phyloP scores from a whole-genome alignment of 2,888 invertebrate species.

The Phyto melanocephala region DNA sequence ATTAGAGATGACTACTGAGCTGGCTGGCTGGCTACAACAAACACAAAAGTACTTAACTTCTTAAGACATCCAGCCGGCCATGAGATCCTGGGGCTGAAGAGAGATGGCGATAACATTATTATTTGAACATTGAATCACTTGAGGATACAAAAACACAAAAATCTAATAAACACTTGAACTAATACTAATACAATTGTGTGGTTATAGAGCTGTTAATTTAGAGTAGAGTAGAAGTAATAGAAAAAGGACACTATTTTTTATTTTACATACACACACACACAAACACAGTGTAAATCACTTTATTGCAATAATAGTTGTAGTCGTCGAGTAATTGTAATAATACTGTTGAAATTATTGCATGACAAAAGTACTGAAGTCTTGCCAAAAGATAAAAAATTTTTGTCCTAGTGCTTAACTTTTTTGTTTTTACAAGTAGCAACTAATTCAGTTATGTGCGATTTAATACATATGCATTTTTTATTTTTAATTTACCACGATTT shows the following conservation, averaged over 20 bases:
- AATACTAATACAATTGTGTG: neutral
- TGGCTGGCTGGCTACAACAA: neutral
- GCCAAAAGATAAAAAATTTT: neutral
- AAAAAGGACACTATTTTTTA: too few species aligned
- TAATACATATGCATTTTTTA: too few species aligned
- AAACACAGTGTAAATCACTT: constrained; percentile 21
- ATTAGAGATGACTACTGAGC: neutral
- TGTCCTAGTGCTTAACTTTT: neutral
- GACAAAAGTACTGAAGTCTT: neutral
- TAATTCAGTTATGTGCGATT: neutral
- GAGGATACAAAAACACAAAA: constrained; percentile 38
- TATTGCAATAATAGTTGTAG: constrained; percentile 27
- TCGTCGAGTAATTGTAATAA: constrained; percentile 19
- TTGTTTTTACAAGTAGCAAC: neutral
- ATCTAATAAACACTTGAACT: constrained; percentile 43
- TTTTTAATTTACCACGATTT: too few species aligned
- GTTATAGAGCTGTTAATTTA: neutral
- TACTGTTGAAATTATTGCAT: constrained; percentile 52
- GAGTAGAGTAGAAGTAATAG: too few species aligned
- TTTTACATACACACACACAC: neutral
- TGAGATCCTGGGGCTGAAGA: neutral
- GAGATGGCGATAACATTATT: neutral
- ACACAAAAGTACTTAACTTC: constrained; percentile 27
- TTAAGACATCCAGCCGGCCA: neutral
- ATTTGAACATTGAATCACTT: constrained; percentile 48